Evolutionary conservation across 2,113 vertebrate species (phyloP).

Genomic region (Grallaria varia): DNA sequence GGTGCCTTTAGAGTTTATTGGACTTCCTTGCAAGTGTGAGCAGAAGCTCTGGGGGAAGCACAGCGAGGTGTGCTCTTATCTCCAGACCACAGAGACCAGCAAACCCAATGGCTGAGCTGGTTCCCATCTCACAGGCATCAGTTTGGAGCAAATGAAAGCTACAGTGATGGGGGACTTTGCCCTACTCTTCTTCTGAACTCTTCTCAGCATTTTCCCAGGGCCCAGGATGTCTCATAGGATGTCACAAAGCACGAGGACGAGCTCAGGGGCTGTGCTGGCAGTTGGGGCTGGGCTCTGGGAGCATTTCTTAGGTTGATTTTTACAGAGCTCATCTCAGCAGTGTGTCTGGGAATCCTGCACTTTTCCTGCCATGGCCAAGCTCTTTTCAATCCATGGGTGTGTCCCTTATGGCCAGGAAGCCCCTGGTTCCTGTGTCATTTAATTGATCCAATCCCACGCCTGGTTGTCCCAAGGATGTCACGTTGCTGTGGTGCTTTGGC

Average conservation of each 20-base stretch:
- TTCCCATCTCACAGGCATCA: not conserved
- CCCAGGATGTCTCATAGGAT: not conserved
- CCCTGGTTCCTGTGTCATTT: not conserved
- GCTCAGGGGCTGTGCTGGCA: not conserved
- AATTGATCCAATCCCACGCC: fast-evolving
- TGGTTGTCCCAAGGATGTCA: not conserved
- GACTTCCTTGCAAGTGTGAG: not conserved
- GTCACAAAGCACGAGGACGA: too few relatives aligned
- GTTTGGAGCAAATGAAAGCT: fast-evolving
- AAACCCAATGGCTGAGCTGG: not conserved
- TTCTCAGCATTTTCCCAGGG: not conserved
- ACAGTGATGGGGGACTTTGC: not conserved
- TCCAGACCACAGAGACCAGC: not conserved
- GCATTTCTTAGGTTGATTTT: not conserved
- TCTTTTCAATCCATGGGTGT: fast-evolving
- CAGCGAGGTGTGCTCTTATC: fast-evolving
- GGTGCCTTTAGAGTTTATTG: not conserved
- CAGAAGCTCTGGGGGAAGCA: not conserved
- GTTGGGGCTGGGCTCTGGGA: not conserved
- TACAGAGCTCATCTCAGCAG: fast-evolving
- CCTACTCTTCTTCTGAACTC: not conserved
- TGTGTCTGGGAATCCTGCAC: not conserved
- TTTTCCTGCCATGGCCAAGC: not conserved
- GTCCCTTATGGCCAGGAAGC: not conserved
- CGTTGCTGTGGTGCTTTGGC: not conserved